A percentile compares a stretch with the other conserved stretches of the same genome.
Conservation (phyloP, 1,140 invertebrate genomes). For the Parapsyche elsis region DNA sequence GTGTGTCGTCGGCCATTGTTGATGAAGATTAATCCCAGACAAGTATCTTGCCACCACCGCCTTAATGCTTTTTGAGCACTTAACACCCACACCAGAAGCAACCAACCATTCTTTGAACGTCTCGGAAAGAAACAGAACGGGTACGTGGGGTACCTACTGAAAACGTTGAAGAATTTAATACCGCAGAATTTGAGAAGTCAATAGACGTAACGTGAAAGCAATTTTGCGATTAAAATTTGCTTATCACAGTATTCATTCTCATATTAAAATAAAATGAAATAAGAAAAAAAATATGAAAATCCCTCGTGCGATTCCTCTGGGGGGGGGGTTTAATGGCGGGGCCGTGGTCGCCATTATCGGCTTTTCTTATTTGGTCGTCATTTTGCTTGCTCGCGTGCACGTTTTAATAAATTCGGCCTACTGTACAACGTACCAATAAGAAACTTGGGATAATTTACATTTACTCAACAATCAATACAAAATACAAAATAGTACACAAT, state of each 20-base stretch:
- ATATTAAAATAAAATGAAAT: conserved; percentile 23
- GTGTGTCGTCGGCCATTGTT: conserved; percentile 19
- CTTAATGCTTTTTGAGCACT: conserved; percentile 32
- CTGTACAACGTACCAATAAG: conserved; percentile 27
- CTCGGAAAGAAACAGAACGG: too few species aligned
- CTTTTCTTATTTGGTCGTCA: conserved; percentile 55
- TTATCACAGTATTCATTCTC: neutral
- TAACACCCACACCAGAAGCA: neutral
- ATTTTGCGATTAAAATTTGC: conserved; percentile 13
- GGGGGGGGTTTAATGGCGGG: conserved; percentile 29
- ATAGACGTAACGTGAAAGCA: neutral
- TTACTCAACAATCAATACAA: neutral
- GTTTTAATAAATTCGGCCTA: conserved; percentile 54
- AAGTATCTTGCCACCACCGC: conserved; percentile 3
- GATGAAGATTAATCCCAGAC: conserved; percentile 38
- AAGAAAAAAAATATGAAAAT: conserved; percentile 5
- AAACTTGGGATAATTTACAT: neutral
- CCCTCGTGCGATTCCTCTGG: neutral
- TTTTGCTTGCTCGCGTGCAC: conserved; percentile 53
- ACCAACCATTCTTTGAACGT: neutral
- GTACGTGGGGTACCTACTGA: too few species aligned
- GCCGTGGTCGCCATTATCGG: conserved; percentile 48
- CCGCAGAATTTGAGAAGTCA: too few species aligned
- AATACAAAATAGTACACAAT: neutral
- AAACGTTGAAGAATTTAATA: too few species aligned